phyloP scores from a whole-genome alignment of 2,888 invertebrate species.

The Petrolisthes cinctipes region DNA sequence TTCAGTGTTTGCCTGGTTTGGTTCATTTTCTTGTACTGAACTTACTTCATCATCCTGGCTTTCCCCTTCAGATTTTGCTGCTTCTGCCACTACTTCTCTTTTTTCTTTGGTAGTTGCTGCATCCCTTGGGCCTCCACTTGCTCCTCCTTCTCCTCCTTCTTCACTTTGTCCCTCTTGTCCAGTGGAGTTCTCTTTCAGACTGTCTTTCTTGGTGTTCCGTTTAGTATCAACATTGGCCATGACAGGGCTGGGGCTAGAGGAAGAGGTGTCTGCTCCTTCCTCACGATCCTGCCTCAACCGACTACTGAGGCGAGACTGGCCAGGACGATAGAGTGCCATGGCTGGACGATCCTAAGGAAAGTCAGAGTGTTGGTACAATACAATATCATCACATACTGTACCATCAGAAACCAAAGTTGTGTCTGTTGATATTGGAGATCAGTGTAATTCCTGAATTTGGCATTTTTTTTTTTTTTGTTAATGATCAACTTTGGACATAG shows the following conservation, averaged over 20 bases:
- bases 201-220: constrained; percentile 28
- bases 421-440: neutral
- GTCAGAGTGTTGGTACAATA: neutral
- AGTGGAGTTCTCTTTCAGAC: neutral
- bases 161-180: neutral
- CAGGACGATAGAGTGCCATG: constrained; percentile 89
- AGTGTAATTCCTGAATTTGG: neutral
- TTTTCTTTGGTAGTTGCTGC: neutral
- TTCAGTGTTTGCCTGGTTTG: too few species aligned
- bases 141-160: neutral
- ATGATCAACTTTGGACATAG: neutral
- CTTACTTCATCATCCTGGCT: neutral
- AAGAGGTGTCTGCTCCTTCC: constrained; percentile 56
- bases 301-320: constrained; percentile 79
- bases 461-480: neutral
- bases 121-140: neutral
- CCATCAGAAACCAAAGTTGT: neutral
- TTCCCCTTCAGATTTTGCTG: neutral
- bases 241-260: constrained; percentile 64
- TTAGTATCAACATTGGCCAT: constrained; percentile 28
- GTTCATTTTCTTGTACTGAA: too few species aligned
- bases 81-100: neutral
- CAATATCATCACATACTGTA: neutral
- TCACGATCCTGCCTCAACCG: constrained; percentile 41
- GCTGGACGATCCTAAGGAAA: constrained; percentile 83